Conservation (phyloP, 2,888 invertebrate species). For the Bombyx huttoni region DNA sequence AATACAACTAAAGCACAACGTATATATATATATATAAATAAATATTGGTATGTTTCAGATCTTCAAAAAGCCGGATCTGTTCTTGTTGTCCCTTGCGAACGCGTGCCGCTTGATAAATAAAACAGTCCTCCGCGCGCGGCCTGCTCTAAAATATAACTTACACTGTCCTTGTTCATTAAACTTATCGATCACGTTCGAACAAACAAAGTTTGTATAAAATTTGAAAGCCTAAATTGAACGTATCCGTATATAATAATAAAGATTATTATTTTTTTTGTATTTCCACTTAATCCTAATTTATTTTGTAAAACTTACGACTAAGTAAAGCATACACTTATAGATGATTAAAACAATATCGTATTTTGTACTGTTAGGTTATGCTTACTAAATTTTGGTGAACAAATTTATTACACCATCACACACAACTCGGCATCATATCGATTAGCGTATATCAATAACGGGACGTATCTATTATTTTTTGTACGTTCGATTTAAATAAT, state of each 20-base stretch:
- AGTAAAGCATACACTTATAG: conserved; percentile 64
- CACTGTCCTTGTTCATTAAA: conserved; percentile 41
- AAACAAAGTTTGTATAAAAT: conserved; percentile 28
- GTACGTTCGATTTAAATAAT: conserved; percentile 25
- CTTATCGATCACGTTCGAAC: conserved; percentile 30
- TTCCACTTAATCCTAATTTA: conserved; percentile 11
- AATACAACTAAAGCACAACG: background rate
- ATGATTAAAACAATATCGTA: conserved; percentile 57
- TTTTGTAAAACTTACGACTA: conserved; percentile 43
- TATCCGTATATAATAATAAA: conserved; percentile 15
- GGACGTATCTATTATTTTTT: conserved; percentile 10
- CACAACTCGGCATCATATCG: background rate
- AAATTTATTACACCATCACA: background rate
- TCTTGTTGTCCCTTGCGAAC: conserved; percentile 8
- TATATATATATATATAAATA: background rate
- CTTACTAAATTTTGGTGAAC: background rate
- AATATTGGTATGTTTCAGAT: conserved; percentile 15
- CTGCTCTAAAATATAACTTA: conserved; percentile 46
- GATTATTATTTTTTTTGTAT: no score
- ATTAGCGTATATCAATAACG: background rate
- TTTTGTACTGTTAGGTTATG: conserved; percentile 69
- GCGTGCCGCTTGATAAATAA: conserved; percentile 32
- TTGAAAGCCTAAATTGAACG: conserved; percentile 39
- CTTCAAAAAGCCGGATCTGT: conserved; percentile 3
- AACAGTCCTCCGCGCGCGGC: conserved; percentile 33